Evolutionary conservation across 2,797 vertebrate genomes (phyloP), one percentile per base, ranked within the genome.

Genomic region (Ctenochaetus hawaiiensis): DNA sequence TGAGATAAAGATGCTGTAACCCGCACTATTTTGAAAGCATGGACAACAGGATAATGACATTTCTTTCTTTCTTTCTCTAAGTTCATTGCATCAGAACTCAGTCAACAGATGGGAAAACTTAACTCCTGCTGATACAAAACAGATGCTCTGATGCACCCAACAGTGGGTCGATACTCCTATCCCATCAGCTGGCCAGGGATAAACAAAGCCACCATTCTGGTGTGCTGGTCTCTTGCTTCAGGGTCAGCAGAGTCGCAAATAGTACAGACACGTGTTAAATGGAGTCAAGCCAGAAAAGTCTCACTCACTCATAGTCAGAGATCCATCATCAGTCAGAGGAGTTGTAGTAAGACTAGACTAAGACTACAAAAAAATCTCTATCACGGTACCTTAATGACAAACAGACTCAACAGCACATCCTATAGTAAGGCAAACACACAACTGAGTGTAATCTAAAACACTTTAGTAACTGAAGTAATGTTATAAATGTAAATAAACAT

Each of bases 191-290:
- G 83, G 63, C 66, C 4, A 2, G 17, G 37, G 37, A 41, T 61
- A 43, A 72, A 87, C 87, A 92, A 92, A 90, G 87, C 57, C 53
- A 44, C 54, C 63, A 80, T 90, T 91, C 70, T 88, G 66, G 44
- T 44, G 72, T 0, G 5, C 66, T 81, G 6, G 72, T 76, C 68
- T 48, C 67, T 75, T 41, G 60, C 75, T 61, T 77, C 52, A 56
- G 81, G 75, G 83, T 81, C 57, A 80, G 48, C 44, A 26, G 30
- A 78, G 72, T 78, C 44, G 3, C 60, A 81, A 91, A 89, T 87
- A 90, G 85, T 73, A 68, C 67, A 57, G 39, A 81, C 75, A 82
- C 39, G 26, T 80, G 76, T 80, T 73, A 67, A 37, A 45, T 47
- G 52, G 49, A 65, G 47, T 37, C 23, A 8, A 41, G 54, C 58